Conservation (phyloP, 64 coral and sea anemone species). For the Pocillopora damicornis region DNA sequence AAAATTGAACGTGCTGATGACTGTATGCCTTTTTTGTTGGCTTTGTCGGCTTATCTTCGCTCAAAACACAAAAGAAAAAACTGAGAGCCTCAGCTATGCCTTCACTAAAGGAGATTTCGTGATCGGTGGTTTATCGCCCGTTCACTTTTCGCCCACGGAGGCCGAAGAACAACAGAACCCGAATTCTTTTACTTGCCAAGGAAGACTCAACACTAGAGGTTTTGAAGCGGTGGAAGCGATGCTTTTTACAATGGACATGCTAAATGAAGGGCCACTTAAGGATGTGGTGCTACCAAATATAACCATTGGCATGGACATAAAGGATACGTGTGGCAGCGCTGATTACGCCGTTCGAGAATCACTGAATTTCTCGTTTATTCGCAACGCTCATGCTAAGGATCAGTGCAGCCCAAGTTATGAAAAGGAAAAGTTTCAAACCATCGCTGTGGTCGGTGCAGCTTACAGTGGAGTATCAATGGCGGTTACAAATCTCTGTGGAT, state of each 20-base stretch:
- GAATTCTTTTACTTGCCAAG: slow-evolving; percentile 60
- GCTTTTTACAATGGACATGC: slow-evolving; percentile 82
- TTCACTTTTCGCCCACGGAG: slow-evolving; percentile 75
- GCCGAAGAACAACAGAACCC: slow-evolving; percentile 52
- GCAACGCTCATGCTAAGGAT: slow-evolving; percentile 56
- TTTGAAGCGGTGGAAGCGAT: slow-evolving; percentile 85
- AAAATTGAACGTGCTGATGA: neutral
- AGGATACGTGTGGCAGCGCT: slow-evolving; percentile 70
- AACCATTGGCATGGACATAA: slow-evolving; percentile 85
- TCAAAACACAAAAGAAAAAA: slow-evolving; percentile 11
- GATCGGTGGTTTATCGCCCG: slow-evolving; percentile 76
- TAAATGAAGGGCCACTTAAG: slow-evolving; percentile 74
- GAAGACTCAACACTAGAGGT: slow-evolving; percentile 68
- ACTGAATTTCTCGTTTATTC: slow-evolving; percentile 79
- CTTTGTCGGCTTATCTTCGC: neutral
- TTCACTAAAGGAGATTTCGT: slow-evolving; percentile 72
- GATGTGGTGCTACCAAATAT: slow-evolving; percentile 71
- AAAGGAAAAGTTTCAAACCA: slow-evolving; percentile 41
- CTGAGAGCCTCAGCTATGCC: slow-evolving; percentile 27
- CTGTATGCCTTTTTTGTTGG: neutral
- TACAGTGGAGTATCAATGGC: slow-evolving; percentile 89
- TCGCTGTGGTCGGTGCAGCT: slow-evolving; percentile 75
- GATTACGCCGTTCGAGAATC: slow-evolving; percentile 81
- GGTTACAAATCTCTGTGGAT: slow-evolving; percentile 78
- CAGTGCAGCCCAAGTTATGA: slow-evolving; percentile 16